phyloP scores from a whole-genome alignment of 2,888 invertebrate species.

The Pseudococcus viburni region DNA sequence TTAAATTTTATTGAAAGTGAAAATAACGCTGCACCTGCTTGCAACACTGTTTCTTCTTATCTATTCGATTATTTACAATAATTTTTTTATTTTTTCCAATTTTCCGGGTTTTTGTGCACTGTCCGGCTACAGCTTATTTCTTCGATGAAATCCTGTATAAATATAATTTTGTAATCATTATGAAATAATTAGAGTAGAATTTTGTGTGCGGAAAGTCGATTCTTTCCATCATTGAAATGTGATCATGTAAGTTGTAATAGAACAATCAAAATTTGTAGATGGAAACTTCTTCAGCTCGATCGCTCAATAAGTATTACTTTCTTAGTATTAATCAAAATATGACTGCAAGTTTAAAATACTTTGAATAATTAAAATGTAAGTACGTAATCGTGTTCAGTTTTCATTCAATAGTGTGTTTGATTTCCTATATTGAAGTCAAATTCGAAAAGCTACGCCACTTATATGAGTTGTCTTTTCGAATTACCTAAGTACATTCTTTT shows the following conservation, averaged over 20 bases:
- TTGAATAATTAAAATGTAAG: not conserved
- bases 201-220: not conserved
- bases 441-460: not conserved
- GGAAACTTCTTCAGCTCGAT: not conserved
- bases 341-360: not conserved
- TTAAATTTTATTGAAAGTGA: not conserved
- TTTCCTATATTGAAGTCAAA: not conserved
- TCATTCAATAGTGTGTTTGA: not conserved
- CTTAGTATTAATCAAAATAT: not conserved
- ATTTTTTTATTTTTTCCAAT: not conserved
- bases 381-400: not conserved
- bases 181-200: not conserved
- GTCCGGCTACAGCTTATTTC: not conserved
- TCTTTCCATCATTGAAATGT: not conserved
- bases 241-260: not conserved
- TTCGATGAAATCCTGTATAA: too few species aligned
- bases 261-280: not conserved
- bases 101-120: not conserved
- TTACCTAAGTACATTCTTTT: not conserved
- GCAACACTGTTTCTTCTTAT: slow-evolving; percentile 3
- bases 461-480: not conserved
- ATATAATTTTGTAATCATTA: not conserved
- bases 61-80: slow-evolving; percentile 13
- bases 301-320: not conserved
- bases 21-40: not conserved